These are phyloP conservation scores for Hipparchia semele DNA, from an alignment of 2,888 invertebrate genomes.

Conservation along the genomic window DNA sequence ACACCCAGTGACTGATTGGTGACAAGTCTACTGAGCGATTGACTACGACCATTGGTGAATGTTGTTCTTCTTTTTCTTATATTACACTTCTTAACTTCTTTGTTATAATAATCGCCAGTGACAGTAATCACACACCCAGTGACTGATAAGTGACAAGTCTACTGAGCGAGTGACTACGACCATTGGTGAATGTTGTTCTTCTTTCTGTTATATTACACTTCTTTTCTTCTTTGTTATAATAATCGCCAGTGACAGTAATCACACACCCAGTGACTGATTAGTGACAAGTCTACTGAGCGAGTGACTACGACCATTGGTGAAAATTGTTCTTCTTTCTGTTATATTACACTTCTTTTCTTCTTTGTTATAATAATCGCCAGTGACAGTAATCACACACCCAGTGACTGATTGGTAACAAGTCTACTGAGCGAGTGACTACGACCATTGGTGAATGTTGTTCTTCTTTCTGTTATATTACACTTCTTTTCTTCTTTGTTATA, in stretches of 20 bases:
- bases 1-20: constrained; percentile 46
- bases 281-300: constrained; percentile 42
- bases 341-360: neutral
- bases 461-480: neutral
- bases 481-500: neutral
- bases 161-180: constrained; percentile 37
- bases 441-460: constrained; percentile 11
- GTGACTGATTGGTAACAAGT: constrained; percentile 45
- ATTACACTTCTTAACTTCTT: neutral
- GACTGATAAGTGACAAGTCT: constrained; percentile 44
- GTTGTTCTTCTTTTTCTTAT: neutral
- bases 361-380: constrained; percentile 2
- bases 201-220: neutral
- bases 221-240: neutral
- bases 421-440: constrained; percentile 43
- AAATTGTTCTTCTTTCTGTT: neutral
- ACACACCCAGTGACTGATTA: constrained; percentile 46
- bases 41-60: constrained; percentile 33
- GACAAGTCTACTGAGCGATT: constrained; percentile 44
- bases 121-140: constrained; percentile 45
- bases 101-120: constrained; percentile 3
- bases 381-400: constrained; percentile 38
- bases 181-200: neutral
- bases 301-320: constrained; percentile 29
- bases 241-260: constrained; percentile 35